phyloP scores from a whole-genome alignment of 2,888 invertebrate genomes.

The Ctena decussata region DNA sequence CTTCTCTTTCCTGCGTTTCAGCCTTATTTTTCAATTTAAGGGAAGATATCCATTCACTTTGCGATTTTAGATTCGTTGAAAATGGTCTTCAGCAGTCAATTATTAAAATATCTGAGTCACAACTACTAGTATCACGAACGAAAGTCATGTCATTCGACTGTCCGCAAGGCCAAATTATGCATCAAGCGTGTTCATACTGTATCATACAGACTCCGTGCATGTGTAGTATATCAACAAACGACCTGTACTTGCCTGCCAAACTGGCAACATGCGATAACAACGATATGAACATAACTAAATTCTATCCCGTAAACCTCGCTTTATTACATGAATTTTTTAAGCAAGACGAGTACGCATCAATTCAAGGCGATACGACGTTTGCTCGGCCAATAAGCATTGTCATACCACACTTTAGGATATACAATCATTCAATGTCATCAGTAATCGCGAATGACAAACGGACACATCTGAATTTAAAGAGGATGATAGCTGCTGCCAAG shows the following conservation, averaged over 20 bases:
- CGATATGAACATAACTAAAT: background rate
- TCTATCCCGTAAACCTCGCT: background rate
- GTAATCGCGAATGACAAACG: background rate
- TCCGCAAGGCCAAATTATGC: background rate
- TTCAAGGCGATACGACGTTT: background rate
- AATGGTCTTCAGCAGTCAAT: background rate
- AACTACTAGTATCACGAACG: background rate
- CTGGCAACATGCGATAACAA: background rate
- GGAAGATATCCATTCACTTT: too few species aligned
- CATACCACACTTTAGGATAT: background rate
- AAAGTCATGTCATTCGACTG: background rate
- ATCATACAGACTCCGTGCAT: background rate
- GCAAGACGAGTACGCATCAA: background rate
- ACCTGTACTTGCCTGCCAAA: background rate
- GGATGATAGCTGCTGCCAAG: background rate
- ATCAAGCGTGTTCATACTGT: background rate
- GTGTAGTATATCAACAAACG: background rate
- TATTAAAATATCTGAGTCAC: background rate
- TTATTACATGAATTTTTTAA: background rate
- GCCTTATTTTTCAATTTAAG: background rate
- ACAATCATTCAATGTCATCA: background rate
- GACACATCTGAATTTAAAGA: background rate
- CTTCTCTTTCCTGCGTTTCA: too few species aligned
- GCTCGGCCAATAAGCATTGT: background rate
- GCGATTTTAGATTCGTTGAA: background rate